Percentiles rank a stretch among this genome's conserved stretches.
Conservation (phyloP, 2,797 vertebrate genomes). For the Graptemys geographica region DNA sequence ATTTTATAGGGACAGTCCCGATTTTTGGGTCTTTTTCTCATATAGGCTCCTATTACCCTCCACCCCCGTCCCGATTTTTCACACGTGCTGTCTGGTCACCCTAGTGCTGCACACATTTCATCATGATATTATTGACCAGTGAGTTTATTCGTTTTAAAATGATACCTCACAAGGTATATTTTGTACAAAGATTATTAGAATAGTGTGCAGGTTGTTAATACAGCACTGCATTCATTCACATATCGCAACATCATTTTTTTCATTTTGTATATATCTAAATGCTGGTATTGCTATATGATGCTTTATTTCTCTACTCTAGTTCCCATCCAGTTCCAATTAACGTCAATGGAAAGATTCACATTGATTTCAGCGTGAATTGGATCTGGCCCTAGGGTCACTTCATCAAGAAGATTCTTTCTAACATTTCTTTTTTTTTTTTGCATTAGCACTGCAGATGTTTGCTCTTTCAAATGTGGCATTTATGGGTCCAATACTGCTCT, state of each 20-base stretch:
- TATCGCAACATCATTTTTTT: background rate
- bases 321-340: too few species aligned
- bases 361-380: background rate
- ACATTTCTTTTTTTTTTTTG: background rate
- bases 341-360: background rate
- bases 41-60: too few species aligned
- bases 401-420: background rate
- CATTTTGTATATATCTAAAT: too few species aligned
- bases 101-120: background rate
- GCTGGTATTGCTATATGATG: background rate
- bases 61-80: too few species aligned
- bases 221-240: background rate
- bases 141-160: background rate
- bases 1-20: too few species aligned
- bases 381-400: accelerated
- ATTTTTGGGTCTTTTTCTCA: too few species aligned
- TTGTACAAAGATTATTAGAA: background rate
- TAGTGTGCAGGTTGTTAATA: background rate
- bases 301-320: background rate
- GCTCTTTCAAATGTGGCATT: background rate
- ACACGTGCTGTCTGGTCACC: too few species aligned
- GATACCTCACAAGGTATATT: background rate
- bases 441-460: background rate
- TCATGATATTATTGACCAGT: background rate
- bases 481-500: accelerated